phyloP scores from a whole-genome alignment of 1,140 invertebrate genomes.

The Helicoverpa armigera region DNA sequence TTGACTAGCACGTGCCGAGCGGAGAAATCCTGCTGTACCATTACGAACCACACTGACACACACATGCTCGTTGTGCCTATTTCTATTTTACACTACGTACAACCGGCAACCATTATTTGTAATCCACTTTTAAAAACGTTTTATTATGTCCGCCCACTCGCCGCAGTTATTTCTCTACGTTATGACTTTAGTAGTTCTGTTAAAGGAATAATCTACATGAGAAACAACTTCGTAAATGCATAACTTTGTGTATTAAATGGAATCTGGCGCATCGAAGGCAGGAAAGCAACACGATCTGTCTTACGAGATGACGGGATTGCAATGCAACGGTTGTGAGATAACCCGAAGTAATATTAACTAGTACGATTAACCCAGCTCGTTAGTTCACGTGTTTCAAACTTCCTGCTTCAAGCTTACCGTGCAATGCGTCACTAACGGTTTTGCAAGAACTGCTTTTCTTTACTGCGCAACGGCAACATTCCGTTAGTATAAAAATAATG shows the following conservation, averaged over 20 bases:
- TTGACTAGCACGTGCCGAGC: constrained; percentile 65
- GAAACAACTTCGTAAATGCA: constrained; percentile 16
- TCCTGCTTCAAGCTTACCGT: constrained; percentile 49
- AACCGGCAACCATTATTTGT: constrained; percentile 63
- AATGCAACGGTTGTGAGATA: constrained; percentile 45
- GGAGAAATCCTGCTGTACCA: constrained; percentile 64
- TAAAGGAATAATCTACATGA: not conserved
- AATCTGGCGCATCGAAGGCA: constrained; percentile 25
- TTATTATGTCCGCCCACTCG: constrained; percentile 10
- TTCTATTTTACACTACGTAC: constrained; percentile 53
- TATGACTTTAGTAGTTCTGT: not conserved
- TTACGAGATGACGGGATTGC: constrained; percentile 57
- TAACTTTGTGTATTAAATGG: constrained; percentile 26
- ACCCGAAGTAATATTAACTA: constrained; percentile 55
- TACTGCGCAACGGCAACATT: constrained; percentile 47
- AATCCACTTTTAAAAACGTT: constrained; percentile 52
- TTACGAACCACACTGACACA: constrained; percentile 54
- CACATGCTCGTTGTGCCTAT: constrained; percentile 53
- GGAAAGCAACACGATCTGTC: constrained; percentile 58
- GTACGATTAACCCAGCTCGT: constrained; percentile 64
- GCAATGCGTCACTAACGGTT: constrained; percentile 50
- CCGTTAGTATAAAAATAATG: constrained; percentile 50
- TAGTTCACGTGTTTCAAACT: constrained; percentile 57
- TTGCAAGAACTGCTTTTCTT: constrained; percentile 53
- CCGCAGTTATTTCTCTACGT: not conserved